These are phyloP conservation scores for Hydrophis major DNA, from an alignment of 2,797 vertebrate genomes.

Conservation along the genomic window DNA sequence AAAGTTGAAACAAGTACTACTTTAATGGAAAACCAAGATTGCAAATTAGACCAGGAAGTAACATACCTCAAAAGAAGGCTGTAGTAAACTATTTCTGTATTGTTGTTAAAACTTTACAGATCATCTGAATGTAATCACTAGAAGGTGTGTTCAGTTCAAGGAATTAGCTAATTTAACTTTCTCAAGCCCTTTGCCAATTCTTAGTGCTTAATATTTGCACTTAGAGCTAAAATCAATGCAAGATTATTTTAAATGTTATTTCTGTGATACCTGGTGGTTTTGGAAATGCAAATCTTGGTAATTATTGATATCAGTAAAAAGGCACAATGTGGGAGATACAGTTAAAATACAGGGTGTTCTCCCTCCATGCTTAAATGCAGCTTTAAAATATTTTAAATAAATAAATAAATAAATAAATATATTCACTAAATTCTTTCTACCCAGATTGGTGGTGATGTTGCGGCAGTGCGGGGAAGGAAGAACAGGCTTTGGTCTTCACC, in stretches of 20 bases:
- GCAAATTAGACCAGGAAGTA: background rate
- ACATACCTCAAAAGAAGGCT: background rate
- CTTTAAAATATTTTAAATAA: background rate
- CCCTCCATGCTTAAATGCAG: background rate
- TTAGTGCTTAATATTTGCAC: background rate
- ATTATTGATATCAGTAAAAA: background rate
- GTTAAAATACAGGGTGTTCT: background rate
- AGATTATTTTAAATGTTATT: background rate
- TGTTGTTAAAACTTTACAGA: background rate
- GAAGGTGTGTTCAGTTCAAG: background rate
- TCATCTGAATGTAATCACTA: background rate
- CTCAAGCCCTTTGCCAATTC: background rate
- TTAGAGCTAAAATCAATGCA: background rate
- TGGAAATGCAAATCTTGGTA: background rate
- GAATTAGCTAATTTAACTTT: background rate
- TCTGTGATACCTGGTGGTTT: background rate
- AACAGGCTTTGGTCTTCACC: too few relatives aligned
- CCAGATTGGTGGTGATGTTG: too few relatives aligned
- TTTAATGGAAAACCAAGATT: background rate
- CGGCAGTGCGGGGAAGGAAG: too few relatives aligned
- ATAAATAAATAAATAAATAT: background rate
- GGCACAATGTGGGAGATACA: background rate
- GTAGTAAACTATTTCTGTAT: background rate
- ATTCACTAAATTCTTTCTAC: background rate
- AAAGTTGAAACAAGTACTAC: background rate